Percentiles rank a stretch among this genome's conserved stretches.
These are phyloP conservation scores for Aethina tumida DNA, from an alignment of 1,140 invertebrate species.

Conservation along the genomic window DNA sequence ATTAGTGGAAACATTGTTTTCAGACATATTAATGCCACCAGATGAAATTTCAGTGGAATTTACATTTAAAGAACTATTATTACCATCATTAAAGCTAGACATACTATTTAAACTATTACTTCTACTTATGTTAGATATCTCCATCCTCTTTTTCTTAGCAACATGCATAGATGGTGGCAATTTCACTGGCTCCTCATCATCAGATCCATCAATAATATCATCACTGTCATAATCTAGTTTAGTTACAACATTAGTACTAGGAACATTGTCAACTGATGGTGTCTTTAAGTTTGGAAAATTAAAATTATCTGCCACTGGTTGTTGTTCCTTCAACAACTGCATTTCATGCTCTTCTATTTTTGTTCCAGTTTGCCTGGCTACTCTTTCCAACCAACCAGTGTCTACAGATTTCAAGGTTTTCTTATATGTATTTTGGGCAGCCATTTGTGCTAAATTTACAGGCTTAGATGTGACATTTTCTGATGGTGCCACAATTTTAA, in stretches of 20 bases:
- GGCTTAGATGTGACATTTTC: slow-evolving; percentile 25
- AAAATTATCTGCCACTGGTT: no score
- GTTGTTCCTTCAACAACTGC: no score
- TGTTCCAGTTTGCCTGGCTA: slow-evolving; percentile 18
- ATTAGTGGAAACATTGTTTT: background rate
- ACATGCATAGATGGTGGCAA: slow-evolving; percentile 18
- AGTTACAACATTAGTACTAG: slow-evolving; percentile 10
- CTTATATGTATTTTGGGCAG: slow-evolving; percentile 22
- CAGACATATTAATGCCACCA: background rate
- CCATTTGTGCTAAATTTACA: slow-evolving; percentile 36
- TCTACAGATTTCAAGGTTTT: slow-evolving; percentile 23
- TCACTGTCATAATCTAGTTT: slow-evolving; percentile 29
- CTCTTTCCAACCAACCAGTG: slow-evolving; percentile 31
- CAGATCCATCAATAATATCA: slow-evolving; percentile 57
- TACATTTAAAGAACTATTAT: background rate
- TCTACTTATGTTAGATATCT: slow-evolving; percentile 1
- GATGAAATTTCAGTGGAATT: background rate
- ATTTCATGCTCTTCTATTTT: slow-evolving; percentile 12
- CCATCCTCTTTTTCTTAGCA: slow-evolving; percentile 29
- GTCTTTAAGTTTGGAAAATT: no score
- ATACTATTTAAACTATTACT: background rate
- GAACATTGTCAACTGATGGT: slow-evolving; percentile 3
- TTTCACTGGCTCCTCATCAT: slow-evolving; percentile 37
- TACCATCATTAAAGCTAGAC: background rate
- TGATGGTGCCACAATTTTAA: slow-evolving; percentile 23